Evolutionary conservation across 2,113 vertebrate genomes (phyloP), one percentile per base, ranked within the genome.

Genomic region (Zapornia atra): DNA sequence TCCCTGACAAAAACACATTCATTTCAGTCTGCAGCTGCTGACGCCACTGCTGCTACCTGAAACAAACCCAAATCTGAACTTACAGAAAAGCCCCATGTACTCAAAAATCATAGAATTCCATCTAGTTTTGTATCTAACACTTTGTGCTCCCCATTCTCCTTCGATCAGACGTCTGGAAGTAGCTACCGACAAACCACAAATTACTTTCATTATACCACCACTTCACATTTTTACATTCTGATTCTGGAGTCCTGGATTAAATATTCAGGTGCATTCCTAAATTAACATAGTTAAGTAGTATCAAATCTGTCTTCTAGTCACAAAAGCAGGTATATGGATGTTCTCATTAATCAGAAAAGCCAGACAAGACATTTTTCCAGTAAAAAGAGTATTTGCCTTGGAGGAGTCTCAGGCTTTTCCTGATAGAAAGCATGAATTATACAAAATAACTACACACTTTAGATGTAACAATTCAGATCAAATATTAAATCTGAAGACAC

Each of bases 351-450:
- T 90, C 78, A 85, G 57, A 80, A 91, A 80, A 87, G 86, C 87
- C 84, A 93, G 90, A 60, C 24, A n/a, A 84, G 84, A 95, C 78
- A 86, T 88, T 95, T 96, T 96, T 93, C 92, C 92, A 94, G 88
- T 88, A 92, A 92, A 88, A 86, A 81, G 12, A 90, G n/a, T 76
- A 84, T 69, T 89, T 91, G 48, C 69, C 66, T 84, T 68, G 53
- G 34, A 96, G 65, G 15, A 88, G 20, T 31, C 48, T 84, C 54
- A 82, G 61, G 28, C 53, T 42, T 76, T 81, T 86, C 72, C 77
- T 28, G 73, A 94, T 5, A 79, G 77, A 88, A 95, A 84, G 60
- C 38, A 92, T 79, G 57, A 92, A 93, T 94, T 94, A 86, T 78
- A 94, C 64, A 93, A 88, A 93, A 63, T 80, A 95, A 86, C 60